These are phyloP conservation scores for Drosophila mercatorum DNA, from an alignment of 2,888 invertebrate species.

Conservation along the genomic window DNA sequence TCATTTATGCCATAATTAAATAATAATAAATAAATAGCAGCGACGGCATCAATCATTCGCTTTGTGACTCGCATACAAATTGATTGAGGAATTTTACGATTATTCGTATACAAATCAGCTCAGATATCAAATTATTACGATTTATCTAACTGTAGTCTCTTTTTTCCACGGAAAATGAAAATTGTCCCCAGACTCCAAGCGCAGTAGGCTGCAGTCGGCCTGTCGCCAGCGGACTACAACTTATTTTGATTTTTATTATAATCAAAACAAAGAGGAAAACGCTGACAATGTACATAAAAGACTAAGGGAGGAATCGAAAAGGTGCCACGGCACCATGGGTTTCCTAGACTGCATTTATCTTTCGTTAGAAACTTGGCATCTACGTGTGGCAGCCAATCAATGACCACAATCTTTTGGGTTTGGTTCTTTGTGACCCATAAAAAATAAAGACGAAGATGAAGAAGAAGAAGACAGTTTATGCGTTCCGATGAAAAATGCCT, in stretches of 20 bases:
- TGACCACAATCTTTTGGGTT: constrained; percentile 76
- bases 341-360: constrained; percentile 73
- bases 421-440: constrained; percentile 24
- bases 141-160: constrained; percentile 33
- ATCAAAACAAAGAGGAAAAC: constrained; percentile 36
- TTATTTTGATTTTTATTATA: constrained; percentile 77
- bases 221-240: constrained; percentile 71
- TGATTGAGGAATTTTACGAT: constrained; percentile 30
- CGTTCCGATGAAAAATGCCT: constrained; percentile 49
- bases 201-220: constrained; percentile 41
- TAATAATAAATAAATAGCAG: constrained; percentile 50
- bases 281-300: constrained; percentile 61
- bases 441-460: constrained; percentile 40
- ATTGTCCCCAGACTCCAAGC: constrained; percentile 13
- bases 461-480: constrained; percentile 55
- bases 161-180: constrained; percentile 45
- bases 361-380: constrained; percentile 79
- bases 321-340: constrained; percentile 57
- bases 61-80: constrained; percentile 37
- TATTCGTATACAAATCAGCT: constrained; percentile 26
- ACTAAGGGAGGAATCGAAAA: constrained; percentile 50
- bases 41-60: constrained; percentile 58
- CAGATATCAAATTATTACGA: constrained; percentile 38
- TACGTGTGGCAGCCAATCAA: constrained; percentile 74
- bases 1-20: constrained; percentile 60